phyloP scores from a whole-genome alignment of 1,140 invertebrate species.

The Neuroterus valhalla region DNA sequence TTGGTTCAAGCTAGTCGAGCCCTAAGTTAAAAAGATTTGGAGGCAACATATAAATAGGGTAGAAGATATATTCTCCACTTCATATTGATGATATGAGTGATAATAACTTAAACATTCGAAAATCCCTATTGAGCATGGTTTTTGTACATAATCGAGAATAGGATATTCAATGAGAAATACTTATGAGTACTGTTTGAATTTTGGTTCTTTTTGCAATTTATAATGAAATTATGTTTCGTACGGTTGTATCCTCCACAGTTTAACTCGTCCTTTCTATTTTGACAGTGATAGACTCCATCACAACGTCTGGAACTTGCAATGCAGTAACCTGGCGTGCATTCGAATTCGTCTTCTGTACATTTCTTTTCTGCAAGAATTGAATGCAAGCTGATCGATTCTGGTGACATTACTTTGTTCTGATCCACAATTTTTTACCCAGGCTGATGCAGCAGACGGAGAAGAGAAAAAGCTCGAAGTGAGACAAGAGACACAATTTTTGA shows the following conservation, averaged over 20 bases:
- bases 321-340: conserved; percentile 80
- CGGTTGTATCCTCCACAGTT: conserved; percentile 72
- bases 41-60: no score
- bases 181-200: conserved; percentile 43
- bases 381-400: conserved; percentile 53
- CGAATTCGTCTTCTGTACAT: conserved; percentile 73
- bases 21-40: no score
- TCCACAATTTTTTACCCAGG: neutral
- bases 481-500: conserved; percentile 8
- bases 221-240: conserved; percentile 58
- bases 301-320: conserved; percentile 79
- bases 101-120: neutral
- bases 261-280: conserved; percentile 81
- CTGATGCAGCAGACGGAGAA: neutral
- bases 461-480: neutral
- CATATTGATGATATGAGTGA: no score
- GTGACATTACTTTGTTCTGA: neutral
- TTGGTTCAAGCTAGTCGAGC: no score
- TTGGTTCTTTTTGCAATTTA: neutral
- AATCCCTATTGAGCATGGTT: neutral
- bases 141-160: neutral
- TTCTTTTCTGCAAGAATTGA: conserved; percentile 69
- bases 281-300: conserved; percentile 83
- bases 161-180: conserved; percentile 46
- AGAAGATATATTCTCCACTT: no score